A percentile compares a stretch with the other conserved stretches of the same genome.
phyloP scores from a whole-genome alignment of 2,797 vertebrate genomes.

The Sebastes baramenuke region DNA sequence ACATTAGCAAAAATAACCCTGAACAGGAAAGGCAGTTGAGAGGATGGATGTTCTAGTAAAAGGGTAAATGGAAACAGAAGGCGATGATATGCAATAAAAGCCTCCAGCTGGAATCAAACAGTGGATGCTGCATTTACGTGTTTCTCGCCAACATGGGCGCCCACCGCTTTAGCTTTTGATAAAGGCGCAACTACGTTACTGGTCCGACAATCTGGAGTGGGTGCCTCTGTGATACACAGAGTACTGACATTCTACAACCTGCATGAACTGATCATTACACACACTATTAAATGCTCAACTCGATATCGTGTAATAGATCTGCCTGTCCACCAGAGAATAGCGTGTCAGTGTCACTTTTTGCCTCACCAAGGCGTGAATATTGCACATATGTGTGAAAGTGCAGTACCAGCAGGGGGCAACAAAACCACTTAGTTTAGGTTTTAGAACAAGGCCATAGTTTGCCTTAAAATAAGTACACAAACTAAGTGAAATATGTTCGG shows the following conservation, averaged over 20 bases:
- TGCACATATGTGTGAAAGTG: too few relatives aligned
- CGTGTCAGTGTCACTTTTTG: too few relatives aligned
- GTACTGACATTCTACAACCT: constrained; percentile 13
- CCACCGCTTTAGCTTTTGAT: constrained; percentile 15
- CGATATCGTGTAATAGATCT: too few relatives aligned
- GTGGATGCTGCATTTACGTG: constrained; percentile 7
- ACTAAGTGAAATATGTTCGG: not conserved
- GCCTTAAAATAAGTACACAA: not conserved
- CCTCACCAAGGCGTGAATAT: too few relatives aligned
- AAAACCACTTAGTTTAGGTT: too few relatives aligned
- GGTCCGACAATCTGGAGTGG: not conserved
- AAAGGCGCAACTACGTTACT: not conserved
- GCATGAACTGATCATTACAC: not conserved
- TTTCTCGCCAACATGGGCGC: constrained; percentile 17
- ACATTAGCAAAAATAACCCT: constrained; percentile 53
- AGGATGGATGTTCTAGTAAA: constrained; percentile 27
- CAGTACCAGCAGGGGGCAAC: too few relatives aligned
- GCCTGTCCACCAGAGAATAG: too few relatives aligned
- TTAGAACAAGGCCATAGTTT: not conserved
- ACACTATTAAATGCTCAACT: not conserved
- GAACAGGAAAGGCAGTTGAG: constrained; percentile 32
- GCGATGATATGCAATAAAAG: constrained; percentile 27
- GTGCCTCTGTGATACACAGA: not conserved
- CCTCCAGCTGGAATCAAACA: constrained; percentile 37
- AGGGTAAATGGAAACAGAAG: constrained; percentile 46